These are phyloP conservation scores for Leptopilina clavipes DNA, from an alignment of 1,140 invertebrate genomes.

Conservation along the genomic window DNA sequence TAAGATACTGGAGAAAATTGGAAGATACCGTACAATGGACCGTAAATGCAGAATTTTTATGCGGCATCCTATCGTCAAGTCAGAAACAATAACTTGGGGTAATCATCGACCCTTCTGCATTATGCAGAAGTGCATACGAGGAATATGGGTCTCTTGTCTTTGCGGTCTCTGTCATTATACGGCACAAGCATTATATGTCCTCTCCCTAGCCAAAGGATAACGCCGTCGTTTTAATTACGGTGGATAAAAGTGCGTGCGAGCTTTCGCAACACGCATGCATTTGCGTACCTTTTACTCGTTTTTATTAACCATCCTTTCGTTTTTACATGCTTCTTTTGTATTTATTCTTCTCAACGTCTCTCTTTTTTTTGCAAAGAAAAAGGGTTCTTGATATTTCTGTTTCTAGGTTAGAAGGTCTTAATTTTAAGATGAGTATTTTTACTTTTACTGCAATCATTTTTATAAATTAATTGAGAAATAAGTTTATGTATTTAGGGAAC, in stretches of 20 bases:
- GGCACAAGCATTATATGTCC: slow-evolving; percentile 12
- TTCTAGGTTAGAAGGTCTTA: slow-evolving; percentile 18
- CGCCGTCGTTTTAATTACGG: slow-evolving; percentile 71
- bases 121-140: slow-evolving; percentile 41
- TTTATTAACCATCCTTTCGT: slow-evolving; percentile 36
- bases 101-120: slow-evolving; percentile 27
- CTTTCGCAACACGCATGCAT: slow-evolving; percentile 44
- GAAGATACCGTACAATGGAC: no score
- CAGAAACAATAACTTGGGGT: no score
- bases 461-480: no score
- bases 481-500: no score
- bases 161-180: no score
- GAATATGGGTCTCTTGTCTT: no score
- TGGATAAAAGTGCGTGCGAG: slow-evolving; percentile 66
- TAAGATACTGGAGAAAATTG: no score
- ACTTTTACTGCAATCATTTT: no score
- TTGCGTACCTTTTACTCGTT: slow-evolving; percentile 38
- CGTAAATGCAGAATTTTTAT: no score
- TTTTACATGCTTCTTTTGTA: background rate
- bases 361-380: background rate
- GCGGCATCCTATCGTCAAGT: no score
- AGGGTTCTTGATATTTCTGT: background rate
- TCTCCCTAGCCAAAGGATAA: slow-evolving; percentile 55
- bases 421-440: no score
- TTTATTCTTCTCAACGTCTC: slow-evolving; percentile 20